phyloP scores from a whole-genome alignment of 2,113 vertebrate genomes.

The Oceanodroma tethys region DNA sequence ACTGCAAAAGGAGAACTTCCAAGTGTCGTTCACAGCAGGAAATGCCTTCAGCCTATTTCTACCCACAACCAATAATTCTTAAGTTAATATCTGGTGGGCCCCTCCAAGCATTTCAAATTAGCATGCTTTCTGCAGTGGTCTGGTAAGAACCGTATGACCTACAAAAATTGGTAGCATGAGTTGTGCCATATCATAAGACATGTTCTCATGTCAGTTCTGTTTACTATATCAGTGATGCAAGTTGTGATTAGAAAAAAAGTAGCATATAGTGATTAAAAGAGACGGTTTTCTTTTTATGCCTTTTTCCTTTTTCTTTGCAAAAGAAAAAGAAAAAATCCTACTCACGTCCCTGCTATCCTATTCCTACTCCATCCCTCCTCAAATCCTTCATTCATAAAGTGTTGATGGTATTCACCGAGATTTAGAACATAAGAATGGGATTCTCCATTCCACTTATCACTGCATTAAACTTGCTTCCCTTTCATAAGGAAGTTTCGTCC shows the following conservation, averaged over 20 bases:
- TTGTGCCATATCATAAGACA: neutral
- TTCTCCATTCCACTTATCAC: neutral
- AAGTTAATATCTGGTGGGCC: slow-evolving; percentile 36
- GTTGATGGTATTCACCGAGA: neutral
- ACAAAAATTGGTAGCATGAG: neutral
- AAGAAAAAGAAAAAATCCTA: neutral
- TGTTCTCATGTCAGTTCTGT: neutral
- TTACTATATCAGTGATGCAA: neutral
- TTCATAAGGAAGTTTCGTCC: neutral
- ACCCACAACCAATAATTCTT: slow-evolving; percentile 65
- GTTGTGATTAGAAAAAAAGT: neutral
- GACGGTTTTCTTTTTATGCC: neutral
- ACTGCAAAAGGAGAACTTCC: slow-evolving; percentile 30
- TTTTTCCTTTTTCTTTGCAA: neutral
- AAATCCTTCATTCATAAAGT: neutral
- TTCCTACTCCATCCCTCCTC: neutral
- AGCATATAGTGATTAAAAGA: neutral
- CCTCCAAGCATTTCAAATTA: slow-evolving; percentile 41
- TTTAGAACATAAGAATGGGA: neutral
- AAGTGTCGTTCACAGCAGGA: slow-evolving; percentile 35
- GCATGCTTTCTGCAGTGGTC: neutral
- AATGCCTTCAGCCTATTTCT: slow-evolving; percentile 57
- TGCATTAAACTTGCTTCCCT: neutral
- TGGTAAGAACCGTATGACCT: neutral
- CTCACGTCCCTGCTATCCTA: neutral